Conservation (phyloP, 2,797 vertebrate genomes). For the Pygocentrus nattereri region DNA sequence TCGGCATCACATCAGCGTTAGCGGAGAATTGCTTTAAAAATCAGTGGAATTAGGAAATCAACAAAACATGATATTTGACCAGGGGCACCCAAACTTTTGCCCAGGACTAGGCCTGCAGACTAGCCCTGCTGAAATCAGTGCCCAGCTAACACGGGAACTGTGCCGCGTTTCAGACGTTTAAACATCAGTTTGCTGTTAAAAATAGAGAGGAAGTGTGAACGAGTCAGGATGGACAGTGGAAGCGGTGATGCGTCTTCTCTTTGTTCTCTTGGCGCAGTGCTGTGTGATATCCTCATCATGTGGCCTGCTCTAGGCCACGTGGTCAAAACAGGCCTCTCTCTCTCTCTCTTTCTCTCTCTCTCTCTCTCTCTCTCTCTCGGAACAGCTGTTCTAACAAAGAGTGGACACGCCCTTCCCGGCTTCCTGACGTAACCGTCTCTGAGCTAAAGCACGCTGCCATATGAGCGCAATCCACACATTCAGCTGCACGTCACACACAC, state of each 20-base stretch:
- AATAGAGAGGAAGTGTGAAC: not conserved
- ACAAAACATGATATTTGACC: too few species aligned
- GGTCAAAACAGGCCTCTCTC: conserved; percentile 40
- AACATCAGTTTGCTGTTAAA: not conserved
- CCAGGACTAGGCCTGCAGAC: too few species aligned
- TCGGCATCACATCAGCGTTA: too few species aligned
- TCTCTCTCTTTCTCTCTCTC: conserved; percentile 29
- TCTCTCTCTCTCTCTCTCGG: conserved; percentile 27
- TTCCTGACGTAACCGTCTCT: conserved; percentile 7
- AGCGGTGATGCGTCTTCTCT: conserved; percentile 13
- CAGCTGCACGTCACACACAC: not conserved
- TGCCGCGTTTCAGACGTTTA: not conserved
- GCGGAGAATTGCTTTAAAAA: too few species aligned
- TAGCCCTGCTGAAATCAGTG: not conserved
- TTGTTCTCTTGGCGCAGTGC: conserved; percentile 41
- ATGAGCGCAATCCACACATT: not conserved
- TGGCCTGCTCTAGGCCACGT: conserved; percentile 22
- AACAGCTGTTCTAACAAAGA: conserved; percentile 72
- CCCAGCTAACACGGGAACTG: not conserved
- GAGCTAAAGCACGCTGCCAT: not conserved
- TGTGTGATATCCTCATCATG: conserved; percentile 35
- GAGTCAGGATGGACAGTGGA: not conserved
- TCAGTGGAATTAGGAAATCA: too few species aligned
- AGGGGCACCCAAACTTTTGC: too few species aligned
- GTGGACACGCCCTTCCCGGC: conserved; percentile 46